Conservation (phyloP, 2,888 invertebrate genomes). For the Spatulosminthurus flaviceps region DNA sequence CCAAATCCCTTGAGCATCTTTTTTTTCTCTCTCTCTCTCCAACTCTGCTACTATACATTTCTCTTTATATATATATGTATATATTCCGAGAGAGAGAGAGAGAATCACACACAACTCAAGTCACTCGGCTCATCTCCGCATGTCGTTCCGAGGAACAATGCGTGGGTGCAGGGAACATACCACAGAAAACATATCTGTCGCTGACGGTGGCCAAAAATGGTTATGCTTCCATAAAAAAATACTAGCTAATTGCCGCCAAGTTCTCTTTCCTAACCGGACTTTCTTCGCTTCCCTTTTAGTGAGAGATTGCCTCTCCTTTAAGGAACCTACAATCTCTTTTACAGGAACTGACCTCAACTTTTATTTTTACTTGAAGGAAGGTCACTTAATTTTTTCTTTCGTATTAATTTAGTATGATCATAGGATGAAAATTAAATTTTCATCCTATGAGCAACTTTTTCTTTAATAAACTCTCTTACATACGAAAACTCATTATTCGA, state of each 20-base stretch:
- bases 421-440: too few species aligned
- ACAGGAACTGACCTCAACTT: conserved; percentile 42
- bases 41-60: neutral
- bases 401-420: too few species aligned
- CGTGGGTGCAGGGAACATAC: conserved; percentile 57
- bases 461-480: too few species aligned
- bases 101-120: neutral
- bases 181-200: conserved; percentile 47
- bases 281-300: neutral
- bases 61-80: too few species aligned
- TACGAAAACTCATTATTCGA: too few species aligned
- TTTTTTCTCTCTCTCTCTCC: conserved; percentile 21
- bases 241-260: conserved; percentile 51
- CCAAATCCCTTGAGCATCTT: conserved; percentile 56
- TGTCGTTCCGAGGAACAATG: conserved; percentile 53
- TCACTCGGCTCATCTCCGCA: conserved; percentile 30
- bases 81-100: conserved; percentile 9
- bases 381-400: too few species aligned
- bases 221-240: conserved; percentile 56
- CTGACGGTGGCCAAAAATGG: conserved; percentile 57
- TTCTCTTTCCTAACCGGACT: conserved; percentile 24
- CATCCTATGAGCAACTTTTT: too few species aligned
- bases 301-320: conserved; percentile 21
- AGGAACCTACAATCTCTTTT: neutral
- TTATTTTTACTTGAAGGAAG: conserved; percentile 20